Evolutionary conservation across 2,113 vertebrate species (phyloP), one percentile per base, ranked within the genome.

Genomic region (Limanda limanda): DNA sequence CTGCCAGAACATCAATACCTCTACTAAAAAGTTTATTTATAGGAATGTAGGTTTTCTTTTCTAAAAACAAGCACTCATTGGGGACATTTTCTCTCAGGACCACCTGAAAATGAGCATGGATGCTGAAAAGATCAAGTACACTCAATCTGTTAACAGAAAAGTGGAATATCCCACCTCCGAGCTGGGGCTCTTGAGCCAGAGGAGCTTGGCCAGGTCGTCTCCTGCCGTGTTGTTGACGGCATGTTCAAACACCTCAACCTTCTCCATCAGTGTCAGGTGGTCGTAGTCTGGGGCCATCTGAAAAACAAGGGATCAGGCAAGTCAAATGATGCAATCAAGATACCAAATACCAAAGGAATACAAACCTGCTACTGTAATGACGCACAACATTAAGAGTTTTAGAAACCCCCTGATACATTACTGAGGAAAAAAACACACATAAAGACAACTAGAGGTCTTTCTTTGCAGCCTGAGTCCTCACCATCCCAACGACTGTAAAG

Each of bases 231-330:
- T 99, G 78, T 98, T 99, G 68, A 99, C 98, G 0, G 98, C 98
- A 0, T 99, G 98, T 70, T 99, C 98, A 69, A 99, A 99, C 81
- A 99, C 98, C 89, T 99, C 98, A 9, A 99, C 98, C 85, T 99
- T 99, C 94, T 99, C 98, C 98, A 99, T 98, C 87, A 99, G 94
- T 0, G 98, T 99, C 85, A 99, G 91, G 90, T 99, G 98, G 80
- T 99, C 98, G 2, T 99, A 99, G 94, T 99, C 98, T 0, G 98
- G 98, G 58, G 98, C 98, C 98, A 99, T 99, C 98, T 99, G 79
- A 48, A 86, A 66, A 1, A 31, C 45, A 72, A 24, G 58, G 27
- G 11, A 4, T n/a, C 3, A 75, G 24, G 25, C 58, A 76, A 24
- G 35, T 4, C 9, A 25, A 51, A 18, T 18, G 15, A 51, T 51